Conservation (phyloP, 2,797 vertebrate species). For the Microctenopoma stevenorrisi region DNA sequence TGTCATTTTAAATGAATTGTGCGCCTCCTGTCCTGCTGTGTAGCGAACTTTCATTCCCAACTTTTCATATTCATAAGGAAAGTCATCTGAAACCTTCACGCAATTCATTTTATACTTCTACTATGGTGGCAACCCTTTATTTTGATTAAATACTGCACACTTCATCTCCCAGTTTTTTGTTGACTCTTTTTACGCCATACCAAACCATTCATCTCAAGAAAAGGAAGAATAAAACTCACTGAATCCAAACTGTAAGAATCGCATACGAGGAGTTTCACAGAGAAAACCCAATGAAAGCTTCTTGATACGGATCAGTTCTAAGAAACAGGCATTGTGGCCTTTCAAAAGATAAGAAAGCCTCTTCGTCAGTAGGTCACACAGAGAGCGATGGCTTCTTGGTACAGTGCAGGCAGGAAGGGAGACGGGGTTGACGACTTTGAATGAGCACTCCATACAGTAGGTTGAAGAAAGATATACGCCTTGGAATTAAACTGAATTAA, state of each 20-base stretch:
- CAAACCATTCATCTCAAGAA: conserved; percentile 40
- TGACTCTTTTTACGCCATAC: conserved; percentile 41
- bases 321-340: conserved; percentile 55
- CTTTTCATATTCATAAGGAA: conserved; percentile 28
- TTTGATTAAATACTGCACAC: conserved; percentile 60
- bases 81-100: conserved; percentile 33
- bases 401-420: conserved; percentile 29
- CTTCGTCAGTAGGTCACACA: conserved; percentile 45
- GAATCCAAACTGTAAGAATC: conserved; percentile 39
- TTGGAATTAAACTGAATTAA: conserved; percentile 56
- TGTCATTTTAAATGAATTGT: conserved; percentile 71
- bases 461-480: conserved; percentile 32
- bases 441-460: conserved; percentile 24
- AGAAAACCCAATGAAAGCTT: conserved; percentile 49
- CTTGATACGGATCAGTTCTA: conserved; percentile 62
- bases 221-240: background rate
- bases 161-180: conserved; percentile 14
- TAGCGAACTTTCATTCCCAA: conserved; percentile 14
- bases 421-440: conserved; percentile 47
- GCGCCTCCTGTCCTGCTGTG: conserved; percentile 2
- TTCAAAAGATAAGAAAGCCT: conserved; percentile 60
- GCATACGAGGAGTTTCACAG: conserved; percentile 49
- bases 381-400: conserved; percentile 35
- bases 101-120: conserved; percentile 43
- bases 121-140: conserved; percentile 29